These are phyloP conservation scores for Ranitomeya imitator DNA, from an alignment of 2,113 vertebrate genomes.

Conservation along the genomic window DNA sequence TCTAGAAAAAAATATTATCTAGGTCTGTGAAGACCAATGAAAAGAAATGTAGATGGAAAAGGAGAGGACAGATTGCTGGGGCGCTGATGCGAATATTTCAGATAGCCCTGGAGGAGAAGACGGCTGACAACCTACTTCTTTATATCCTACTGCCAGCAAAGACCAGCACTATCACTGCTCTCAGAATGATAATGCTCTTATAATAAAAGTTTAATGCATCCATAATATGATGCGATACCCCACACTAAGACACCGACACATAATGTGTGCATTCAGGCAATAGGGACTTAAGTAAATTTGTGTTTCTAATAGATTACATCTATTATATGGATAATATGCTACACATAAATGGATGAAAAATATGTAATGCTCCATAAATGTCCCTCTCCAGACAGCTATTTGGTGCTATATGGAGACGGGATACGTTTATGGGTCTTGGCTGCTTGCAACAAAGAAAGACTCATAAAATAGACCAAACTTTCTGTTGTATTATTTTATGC, in stretches of 20 bases:
- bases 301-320: not conserved
- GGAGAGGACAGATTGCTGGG: conserved; percentile 1
- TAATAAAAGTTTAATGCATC: not conserved
- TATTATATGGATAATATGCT: not conserved
- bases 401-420: not conserved
- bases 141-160: not conserved
- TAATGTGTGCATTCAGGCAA: not conserved
- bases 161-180: not conserved
- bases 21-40: not conserved
- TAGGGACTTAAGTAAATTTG: not conserved
- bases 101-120: not conserved
- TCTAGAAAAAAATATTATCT: not conserved
- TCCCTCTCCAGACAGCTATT: not conserved
- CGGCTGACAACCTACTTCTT: not conserved
- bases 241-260: not conserved
- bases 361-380: not conserved
- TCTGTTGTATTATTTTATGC: not conserved
- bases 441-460: not conserved
- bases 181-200: not conserved
- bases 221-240: not conserved
- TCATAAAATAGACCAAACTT: not conserved
- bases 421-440: not conserved
- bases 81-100: not conserved
- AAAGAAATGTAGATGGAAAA: not conserved
- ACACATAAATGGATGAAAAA: not conserved